Percentiles rank a stretch among this genome's conserved stretches.
Conservation (phyloP, 2,113 vertebrate species). For the Pygoscelis antarcticus region DNA sequence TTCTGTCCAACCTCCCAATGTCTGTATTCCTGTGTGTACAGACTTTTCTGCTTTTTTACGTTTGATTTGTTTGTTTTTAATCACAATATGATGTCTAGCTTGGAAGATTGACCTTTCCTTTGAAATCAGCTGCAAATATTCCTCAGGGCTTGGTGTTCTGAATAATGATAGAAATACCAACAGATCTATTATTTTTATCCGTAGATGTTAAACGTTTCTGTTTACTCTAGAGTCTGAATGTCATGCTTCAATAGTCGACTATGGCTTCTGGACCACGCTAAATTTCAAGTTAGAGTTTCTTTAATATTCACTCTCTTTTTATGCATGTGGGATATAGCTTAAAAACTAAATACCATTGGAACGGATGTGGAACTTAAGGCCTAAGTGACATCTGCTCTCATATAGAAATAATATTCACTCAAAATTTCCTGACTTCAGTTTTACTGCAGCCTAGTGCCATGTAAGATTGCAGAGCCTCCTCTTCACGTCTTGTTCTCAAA, state of each 20-base stretch:
- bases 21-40: not conserved
- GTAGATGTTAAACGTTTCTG: not conserved
- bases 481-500: not conserved
- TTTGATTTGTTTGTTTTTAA: conserved; percentile 30
- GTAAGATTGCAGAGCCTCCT: not conserved
- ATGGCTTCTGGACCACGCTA: not conserved
- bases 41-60: not conserved
- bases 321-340: not conserved
- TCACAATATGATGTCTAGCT: not conserved
- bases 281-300: not conserved
- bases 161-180: not conserved
- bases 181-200: not conserved
- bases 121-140: not conserved
- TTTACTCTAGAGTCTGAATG: not conserved
- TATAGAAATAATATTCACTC: not conserved
- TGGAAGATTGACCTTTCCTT: conserved; percentile 20
- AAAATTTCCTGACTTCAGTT: not conserved
- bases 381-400: not conserved
- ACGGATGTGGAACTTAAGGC: not conserved
- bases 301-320: not conserved
- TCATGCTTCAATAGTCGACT: not conserved
- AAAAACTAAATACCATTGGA: not conserved
- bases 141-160: not conserved
- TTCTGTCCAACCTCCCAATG: not conserved
- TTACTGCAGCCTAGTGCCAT: not conserved